phyloP scores from a whole-genome alignment of 2,113 vertebrate genomes.

The Origma solitaria region DNA sequence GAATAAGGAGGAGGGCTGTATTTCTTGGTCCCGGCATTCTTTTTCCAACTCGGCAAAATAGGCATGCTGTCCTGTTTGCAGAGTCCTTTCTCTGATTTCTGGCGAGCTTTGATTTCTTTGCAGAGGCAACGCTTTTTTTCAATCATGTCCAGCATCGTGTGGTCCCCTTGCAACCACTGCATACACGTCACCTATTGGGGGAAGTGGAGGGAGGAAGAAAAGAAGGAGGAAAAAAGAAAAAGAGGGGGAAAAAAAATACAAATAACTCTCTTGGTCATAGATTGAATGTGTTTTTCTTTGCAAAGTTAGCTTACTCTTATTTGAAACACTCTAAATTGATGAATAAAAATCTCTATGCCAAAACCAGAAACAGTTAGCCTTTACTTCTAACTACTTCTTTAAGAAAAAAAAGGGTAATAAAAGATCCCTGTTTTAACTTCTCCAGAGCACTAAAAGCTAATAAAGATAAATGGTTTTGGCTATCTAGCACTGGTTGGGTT shows the following conservation, averaged over 20 bases:
- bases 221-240: not conserved
- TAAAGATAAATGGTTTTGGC: not conserved
- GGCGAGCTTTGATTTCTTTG: conserved; percentile 92
- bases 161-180: conserved; percentile 91
- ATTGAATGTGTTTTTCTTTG: not conserved
- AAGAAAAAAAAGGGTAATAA: not conserved
- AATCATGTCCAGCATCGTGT: conserved; percentile 97
- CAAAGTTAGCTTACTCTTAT: not conserved
- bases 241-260: not conserved
- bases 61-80: conserved; percentile 97
- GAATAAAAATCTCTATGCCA: not conserved
- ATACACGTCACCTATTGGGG: conserved; percentile 80
- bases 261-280: conserved; percentile 4
- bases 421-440: not conserved
- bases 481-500: not conserved
- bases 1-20: conserved; percentile 90
- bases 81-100: conserved; percentile 90
- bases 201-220: not conserved
- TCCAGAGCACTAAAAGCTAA: not conserved
- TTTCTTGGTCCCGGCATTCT: conserved; percentile 86
- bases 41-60: conserved; percentile 93
- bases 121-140: conserved; percentile 95
- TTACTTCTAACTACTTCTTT: not conserved
- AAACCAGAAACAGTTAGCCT: not conserved
- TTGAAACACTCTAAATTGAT: not conserved